Evolutionary conservation across 2,113 vertebrate species (phyloP).

Genomic region (Amphilophus citrinellus): DNA sequence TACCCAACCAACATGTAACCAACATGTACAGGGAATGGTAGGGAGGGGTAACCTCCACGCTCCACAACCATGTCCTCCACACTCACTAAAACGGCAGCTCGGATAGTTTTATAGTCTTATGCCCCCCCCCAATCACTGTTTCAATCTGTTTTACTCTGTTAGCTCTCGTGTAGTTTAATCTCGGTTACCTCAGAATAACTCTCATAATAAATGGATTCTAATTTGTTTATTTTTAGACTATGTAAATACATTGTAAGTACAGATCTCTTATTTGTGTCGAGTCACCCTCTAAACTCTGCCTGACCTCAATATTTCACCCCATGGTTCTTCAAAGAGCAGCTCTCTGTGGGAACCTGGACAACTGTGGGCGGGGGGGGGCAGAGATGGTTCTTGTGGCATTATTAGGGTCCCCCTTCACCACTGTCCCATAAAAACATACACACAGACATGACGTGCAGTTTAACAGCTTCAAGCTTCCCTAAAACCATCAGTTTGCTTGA

Average conservation of each 20-base stretch:
- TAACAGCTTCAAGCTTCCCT: neutral
- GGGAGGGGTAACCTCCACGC: too few relatives aligned
- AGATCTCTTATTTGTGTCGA: neutral
- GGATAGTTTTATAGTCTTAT: neutral
- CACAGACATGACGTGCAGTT: neutral
- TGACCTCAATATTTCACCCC: neutral
- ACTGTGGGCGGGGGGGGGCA: neutral
- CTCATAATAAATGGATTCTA: too few relatives aligned
- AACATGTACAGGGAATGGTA: too few relatives aligned
- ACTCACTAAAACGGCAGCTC: neutral
- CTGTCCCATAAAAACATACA: neutral
- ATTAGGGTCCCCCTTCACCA: neutral
- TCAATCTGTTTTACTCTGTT: neutral
- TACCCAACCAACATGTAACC: too few relatives aligned
- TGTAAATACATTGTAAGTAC: too few relatives aligned
- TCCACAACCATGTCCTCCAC: neutral
- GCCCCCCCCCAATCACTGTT: neutral
- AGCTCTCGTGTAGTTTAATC: neutral
- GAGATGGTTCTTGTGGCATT: neutral
- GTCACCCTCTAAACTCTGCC: neutral
- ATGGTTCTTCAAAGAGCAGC: neutral
- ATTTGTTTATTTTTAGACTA: too few relatives aligned
- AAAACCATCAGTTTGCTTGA: neutral
- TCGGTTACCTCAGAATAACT: neutral
- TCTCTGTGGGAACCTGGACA: neutral